phyloP scores from a whole-genome alignment of 2,113 vertebrate species.

The Mesitornis unicolor region DNA sequence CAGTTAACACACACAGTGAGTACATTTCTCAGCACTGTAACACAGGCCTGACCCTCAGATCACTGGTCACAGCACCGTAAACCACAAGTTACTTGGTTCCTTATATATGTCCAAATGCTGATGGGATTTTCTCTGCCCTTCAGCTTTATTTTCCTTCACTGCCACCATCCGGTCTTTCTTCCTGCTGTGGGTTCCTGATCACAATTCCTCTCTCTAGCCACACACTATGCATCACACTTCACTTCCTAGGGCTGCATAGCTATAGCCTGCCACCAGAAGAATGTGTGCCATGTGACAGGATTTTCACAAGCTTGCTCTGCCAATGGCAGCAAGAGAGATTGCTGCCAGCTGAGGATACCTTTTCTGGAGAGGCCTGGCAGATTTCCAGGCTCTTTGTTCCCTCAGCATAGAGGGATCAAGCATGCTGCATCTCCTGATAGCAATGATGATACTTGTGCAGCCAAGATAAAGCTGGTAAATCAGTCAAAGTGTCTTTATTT shows the following conservation, averaged over 20 bases:
- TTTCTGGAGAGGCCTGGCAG: slow-evolving; percentile 2
- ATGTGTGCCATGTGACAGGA: neutral
- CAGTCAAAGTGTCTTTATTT: neutral
- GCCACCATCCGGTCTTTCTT: neutral
- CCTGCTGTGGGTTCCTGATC: neutral
- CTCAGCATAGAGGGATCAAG: neutral
- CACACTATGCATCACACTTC: neutral
- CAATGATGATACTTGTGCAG: neutral
- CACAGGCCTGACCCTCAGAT: neutral
- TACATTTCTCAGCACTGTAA: neutral
- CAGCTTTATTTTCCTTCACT: neutral
- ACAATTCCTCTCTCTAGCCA: neutral
- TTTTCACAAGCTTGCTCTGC: neutral
- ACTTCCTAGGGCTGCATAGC: neutral
- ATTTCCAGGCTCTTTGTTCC: slow-evolving; percentile 19
- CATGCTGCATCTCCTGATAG: neutral
- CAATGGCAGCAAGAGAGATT: neutral
- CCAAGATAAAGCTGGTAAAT: neutral
- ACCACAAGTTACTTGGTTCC: neutral
- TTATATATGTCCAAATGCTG: neutral
- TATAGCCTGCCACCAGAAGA: neutral
- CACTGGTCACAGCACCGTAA: neutral
- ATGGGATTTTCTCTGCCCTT: neutral
- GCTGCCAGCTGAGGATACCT: neutral
- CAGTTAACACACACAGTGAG: neutral